These are phyloP conservation scores for Drosophila equinoxialis DNA, from an alignment of 1,140 invertebrate species.

Conservation along the genomic window DNA sequence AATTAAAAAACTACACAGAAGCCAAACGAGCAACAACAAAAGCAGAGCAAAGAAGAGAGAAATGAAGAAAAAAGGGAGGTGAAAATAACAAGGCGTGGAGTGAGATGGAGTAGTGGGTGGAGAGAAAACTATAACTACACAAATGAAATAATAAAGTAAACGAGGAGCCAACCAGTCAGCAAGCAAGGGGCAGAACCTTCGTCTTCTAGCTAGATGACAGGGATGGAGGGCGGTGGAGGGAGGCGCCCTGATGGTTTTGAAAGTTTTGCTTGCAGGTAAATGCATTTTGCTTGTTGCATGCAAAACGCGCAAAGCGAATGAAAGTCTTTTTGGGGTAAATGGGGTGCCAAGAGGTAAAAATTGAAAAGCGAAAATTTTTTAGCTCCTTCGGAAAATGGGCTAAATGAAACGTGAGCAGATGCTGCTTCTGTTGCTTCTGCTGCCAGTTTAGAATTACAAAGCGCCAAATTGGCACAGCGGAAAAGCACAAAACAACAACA, in stretches of 20 bases:
- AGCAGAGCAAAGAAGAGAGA: constrained; percentile 4
- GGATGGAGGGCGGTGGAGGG: neutral
- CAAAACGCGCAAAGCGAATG: constrained; percentile 67
- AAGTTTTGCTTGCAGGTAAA: constrained; percentile 60
- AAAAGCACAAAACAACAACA: constrained; percentile 25
- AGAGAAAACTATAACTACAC: constrained; percentile 47
- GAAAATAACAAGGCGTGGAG: neutral
- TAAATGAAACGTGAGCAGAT: constrained; percentile 67
- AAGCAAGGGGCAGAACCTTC: neutral
- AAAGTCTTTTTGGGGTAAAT: constrained; percentile 57
- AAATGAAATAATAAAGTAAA: constrained; percentile 80
- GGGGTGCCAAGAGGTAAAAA: constrained; percentile 66
- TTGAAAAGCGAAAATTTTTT: constrained; percentile 72
- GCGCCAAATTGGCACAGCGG: constrained; percentile 62
- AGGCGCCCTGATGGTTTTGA: constrained; percentile 45
- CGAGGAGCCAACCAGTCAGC: constrained; percentile 9
- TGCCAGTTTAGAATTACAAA: constrained; percentile 59
- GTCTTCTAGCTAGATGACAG: neutral
- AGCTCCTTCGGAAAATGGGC: constrained; percentile 53
- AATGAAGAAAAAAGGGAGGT: neutral
- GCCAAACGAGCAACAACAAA: constrained; percentile 18
- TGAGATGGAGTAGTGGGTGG: neutral
- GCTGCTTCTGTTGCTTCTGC: constrained; percentile 14
- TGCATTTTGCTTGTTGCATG: constrained; percentile 79
- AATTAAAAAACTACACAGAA: constrained; percentile 65